Conservation (phyloP, 1,140 invertebrate species). For the Chrysopa pallens region DNA sequence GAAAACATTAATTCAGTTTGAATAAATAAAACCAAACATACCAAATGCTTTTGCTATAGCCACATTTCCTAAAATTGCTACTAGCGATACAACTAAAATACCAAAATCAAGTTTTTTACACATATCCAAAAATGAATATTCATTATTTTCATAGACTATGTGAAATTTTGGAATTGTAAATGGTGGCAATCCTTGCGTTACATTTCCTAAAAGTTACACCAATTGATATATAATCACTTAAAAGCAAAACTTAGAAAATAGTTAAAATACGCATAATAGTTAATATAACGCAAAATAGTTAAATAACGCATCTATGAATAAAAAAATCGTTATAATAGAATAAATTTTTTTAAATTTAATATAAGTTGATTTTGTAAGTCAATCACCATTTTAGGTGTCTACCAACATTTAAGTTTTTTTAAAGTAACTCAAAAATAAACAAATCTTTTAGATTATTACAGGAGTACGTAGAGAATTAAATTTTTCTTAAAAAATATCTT, state of each 20-base stretch:
- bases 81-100: conserved; percentile 53
- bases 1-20: not conserved
- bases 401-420: no score
- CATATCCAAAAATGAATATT: conserved; percentile 42
- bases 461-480: no score
- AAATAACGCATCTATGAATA: not conserved
- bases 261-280: conserved; percentile 15
- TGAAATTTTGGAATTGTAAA: conserved; percentile 29
- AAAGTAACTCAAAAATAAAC: no score
- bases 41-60: conserved; percentile 77
- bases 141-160: conserved; percentile 38
- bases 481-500: no score
- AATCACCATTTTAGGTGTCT: no score
- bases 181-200: conserved; percentile 43
- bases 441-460: no score
- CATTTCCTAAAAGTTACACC: conserved; percentile 28
- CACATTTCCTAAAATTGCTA: conserved; percentile 68
- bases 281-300: not conserved
- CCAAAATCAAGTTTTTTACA: conserved; percentile 43
- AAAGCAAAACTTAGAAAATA: conserved; percentile 16
- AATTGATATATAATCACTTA: not conserved
- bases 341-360: no score
- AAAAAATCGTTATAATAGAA: conserved; percentile 5
- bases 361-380: no score
- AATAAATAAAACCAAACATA: conserved; percentile 23